Percentiles rank a stretch among this genome's conserved stretches.
These are phyloP conservation scores for Priapulus caudatus DNA, from an alignment of 2,888 invertebrate genomes.

Conservation along the genomic window DNA sequence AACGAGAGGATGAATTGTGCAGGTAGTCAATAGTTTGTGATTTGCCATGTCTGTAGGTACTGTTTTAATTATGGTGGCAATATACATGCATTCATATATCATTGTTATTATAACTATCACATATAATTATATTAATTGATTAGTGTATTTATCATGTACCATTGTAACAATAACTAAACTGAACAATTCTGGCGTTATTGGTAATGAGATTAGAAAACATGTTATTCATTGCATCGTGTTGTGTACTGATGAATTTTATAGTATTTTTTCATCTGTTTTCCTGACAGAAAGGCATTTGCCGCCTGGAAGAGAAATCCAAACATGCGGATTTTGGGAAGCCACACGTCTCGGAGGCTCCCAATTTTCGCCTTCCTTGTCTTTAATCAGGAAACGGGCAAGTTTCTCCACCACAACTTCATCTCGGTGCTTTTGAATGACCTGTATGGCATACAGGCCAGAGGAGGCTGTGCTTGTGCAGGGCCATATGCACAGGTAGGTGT, in stretches of 20 bases:
- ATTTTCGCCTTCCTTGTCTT: conserved; percentile 75
- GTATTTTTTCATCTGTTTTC: conserved; percentile 19
- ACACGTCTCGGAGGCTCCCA: conserved; percentile 48
- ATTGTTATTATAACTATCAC: too few species aligned
- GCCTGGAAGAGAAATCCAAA: conserved; percentile 59
- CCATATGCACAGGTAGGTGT: conserved; percentile 76
- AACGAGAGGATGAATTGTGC: conserved; percentile 35
- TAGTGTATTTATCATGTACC: too few species aligned
- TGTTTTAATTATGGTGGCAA: too few species aligned
- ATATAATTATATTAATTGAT: too few species aligned
- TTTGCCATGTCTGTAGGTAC: too few species aligned
- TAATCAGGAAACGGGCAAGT: conserved; percentile 57
- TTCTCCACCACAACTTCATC: conserved; percentile 76
- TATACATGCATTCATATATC: too few species aligned
- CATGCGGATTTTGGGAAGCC: conserved; percentile 58
- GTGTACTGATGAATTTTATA: conserved; percentile 12
- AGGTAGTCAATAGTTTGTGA: conserved; percentile 21
- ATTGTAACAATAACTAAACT: too few species aligned
- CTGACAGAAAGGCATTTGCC: conserved; percentile 24
- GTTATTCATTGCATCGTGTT: background rate
- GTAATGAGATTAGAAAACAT: background rate
- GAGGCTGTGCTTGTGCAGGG: conserved; percentile 55
- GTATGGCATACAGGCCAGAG: conserved; percentile 66
- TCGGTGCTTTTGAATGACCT: conserved; percentile 76
- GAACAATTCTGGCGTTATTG: too few species aligned